Evolutionary conservation across 2,888 invertebrate genomes (phyloP), one percentile per base, ranked within the genome.

Genomic region (Pemphredon lugubris): DNA sequence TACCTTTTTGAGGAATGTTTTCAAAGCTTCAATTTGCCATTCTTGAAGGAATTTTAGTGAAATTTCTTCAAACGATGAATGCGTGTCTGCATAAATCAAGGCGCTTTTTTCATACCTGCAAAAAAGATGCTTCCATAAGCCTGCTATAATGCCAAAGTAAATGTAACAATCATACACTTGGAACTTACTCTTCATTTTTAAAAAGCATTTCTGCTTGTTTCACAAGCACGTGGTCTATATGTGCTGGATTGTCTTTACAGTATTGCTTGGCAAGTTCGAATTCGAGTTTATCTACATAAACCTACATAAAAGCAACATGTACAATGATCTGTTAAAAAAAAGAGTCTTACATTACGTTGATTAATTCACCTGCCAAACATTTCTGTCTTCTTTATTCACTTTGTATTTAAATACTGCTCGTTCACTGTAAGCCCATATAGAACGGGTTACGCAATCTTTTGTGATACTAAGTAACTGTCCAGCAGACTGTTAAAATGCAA

Each of bases 1-100:
- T 79, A 91, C 91, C 88, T 93, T 95, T 58, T 93, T 92, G n/a
- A 99, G 91, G 86, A 97, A 98, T 9, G 94, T 93, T 90, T 97
- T 96, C 51, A 99, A 90, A 0, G 98, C 96, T 77, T 95, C 94
- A 66, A 95, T 94, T 86, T 97, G 93, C 61, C 95, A 93, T 0
- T 94, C 92, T 87, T 95, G 93, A 14, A 98, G 91, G 88, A 98
- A 98, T 87, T 97, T 98, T 9, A 99, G 91, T 58, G 98, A 96
- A 34, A 98, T 94, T 81, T 97, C 97, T 91, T 99, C 99, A 87
- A 99, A 98, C 16, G 97, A 96, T 40, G 95, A 95, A 82, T 95
- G 94, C 0, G 98, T 97, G 83, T 97, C 94, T 0, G 98, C 97
- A 88, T 95, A 98, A 77, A 96, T 93, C 81, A 94, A 92, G 0